A percentile compares a stretch with the other conserved stretches of the same genome.
phyloP scores from a whole-genome alignment of 2,113 vertebrate species.

The Oncorhynchus mykiss region DNA sequence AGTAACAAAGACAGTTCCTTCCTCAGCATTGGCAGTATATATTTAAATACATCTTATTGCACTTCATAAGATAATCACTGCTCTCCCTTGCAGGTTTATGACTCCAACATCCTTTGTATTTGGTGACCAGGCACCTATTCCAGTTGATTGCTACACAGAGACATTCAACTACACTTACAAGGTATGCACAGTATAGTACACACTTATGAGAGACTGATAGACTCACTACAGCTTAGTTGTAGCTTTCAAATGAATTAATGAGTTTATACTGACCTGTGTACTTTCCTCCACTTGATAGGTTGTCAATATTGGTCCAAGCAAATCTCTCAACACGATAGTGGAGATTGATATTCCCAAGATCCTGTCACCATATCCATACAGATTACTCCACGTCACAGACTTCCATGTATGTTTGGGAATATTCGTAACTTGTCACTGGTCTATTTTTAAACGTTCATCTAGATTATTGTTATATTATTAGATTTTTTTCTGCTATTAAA shows the following conservation, averaged over 20 bases:
- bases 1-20: not conserved
- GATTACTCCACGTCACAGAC: slow-evolving; percentile 80
- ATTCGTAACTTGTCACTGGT: not conserved
- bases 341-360: slow-evolving; percentile 83
- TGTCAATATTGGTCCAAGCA: slow-evolving; percentile 85
- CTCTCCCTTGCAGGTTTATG: slow-evolving; percentile 75
- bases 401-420: slow-evolving; percentile 77
- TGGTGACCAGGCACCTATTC: slow-evolving; percentile 72
- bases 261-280: not conserved
- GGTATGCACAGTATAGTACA: slow-evolving; percentile 60
- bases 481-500: too few relatives aligned
- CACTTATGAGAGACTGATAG: not conserved
- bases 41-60: too few relatives aligned
- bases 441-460: too few relatives aligned
- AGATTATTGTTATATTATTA: too few relatives aligned
- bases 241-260: not conserved
- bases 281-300: slow-evolving; percentile 73
- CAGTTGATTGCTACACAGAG: slow-evolving; percentile 78
- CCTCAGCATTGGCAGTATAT: too few relatives aligned
- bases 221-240: too few relatives aligned
- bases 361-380: slow-evolving; percentile 72
- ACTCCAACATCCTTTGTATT: slow-evolving; percentile 84
- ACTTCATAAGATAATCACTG: not conserved
- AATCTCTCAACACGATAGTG: slow-evolving; percentile 77
- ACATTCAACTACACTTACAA: slow-evolving; percentile 90